phyloP scores from a whole-genome alignment of 2,888 invertebrate genomes.

The Seira sanloemensis region DNA sequence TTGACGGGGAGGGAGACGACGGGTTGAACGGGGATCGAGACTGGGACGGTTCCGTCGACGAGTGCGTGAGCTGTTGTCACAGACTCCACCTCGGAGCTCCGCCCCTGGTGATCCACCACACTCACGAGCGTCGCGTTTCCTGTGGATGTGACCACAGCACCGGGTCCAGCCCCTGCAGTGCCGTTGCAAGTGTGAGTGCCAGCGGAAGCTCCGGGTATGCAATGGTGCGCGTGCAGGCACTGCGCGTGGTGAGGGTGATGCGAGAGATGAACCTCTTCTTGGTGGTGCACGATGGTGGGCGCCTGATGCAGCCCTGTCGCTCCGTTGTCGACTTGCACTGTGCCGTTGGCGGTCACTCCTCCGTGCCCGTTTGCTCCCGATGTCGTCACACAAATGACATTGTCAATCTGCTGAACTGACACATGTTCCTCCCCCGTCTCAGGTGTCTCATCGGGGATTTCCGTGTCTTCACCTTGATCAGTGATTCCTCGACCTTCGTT shows the following conservation, averaged over 20 bases:
- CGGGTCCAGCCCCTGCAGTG: neutral
- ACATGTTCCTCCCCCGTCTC: conserved; percentile 52
- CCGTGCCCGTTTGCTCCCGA: conserved; percentile 40
- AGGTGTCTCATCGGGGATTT: conserved; percentile 66
- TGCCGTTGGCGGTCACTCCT: conserved; percentile 33
- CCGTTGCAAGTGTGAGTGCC: conserved; percentile 40
- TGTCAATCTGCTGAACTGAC: conserved; percentile 64
- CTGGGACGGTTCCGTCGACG: conserved; percentile 56
- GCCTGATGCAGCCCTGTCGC: conserved; percentile 31
- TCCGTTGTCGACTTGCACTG: conserved; percentile 38
- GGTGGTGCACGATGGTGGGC: conserved; percentile 58
- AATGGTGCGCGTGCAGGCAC: conserved; percentile 48
- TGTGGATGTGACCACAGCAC: conserved; percentile 46
- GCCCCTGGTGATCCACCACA: conserved; percentile 47
- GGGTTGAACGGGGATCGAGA: conserved; percentile 55
- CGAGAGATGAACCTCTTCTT: conserved; percentile 42
- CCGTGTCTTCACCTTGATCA: conserved; percentile 66
- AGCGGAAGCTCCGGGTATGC: conserved; percentile 39
- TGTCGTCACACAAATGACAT: conserved; percentile 64
- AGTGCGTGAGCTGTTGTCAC: conserved; percentile 43
- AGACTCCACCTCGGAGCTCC: conserved; percentile 34
- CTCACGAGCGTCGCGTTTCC: conserved; percentile 54
- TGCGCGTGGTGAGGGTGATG: conserved; percentile 50
- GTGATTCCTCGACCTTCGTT: conserved; percentile 67
- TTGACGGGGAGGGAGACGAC: conserved; percentile 64